Evolutionary conservation across 2,113 vertebrate genomes (phyloP).

Genomic region (Protobothrops mucrosquamatus): DNA sequence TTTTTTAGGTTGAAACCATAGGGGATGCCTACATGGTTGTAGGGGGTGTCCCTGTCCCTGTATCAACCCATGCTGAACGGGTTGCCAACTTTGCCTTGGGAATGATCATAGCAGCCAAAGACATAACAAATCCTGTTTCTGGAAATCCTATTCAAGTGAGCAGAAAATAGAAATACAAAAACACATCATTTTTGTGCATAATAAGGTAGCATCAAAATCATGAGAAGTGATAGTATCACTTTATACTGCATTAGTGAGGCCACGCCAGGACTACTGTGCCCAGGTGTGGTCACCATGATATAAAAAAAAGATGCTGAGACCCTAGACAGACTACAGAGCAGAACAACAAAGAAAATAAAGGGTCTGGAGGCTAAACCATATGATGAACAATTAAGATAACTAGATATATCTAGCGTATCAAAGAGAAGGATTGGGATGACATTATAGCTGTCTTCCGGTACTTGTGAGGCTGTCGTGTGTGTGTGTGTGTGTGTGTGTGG

Average conservation of each 20-base stretch:
- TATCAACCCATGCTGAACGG: conserved; percentile 72
- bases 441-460: neutral
- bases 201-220: neutral
- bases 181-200: neutral
- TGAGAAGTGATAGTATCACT: neutral
- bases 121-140: conserved; percentile 75
- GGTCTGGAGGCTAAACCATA: neutral
- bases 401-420: neutral
- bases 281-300: neutral
- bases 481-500: too few species aligned
- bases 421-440: neutral
- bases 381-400: neutral
- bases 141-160: conserved; percentile 74
- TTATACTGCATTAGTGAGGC: neutral
- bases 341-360: neutral
- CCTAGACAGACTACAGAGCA: neutral
- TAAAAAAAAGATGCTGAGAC: neutral
- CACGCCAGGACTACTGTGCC: neutral
- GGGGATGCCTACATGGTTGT: conserved; percentile 82
- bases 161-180: rapidly evolving
- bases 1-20: conserved; percentile 76
- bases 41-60: conserved; percentile 75
- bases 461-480: neutral
- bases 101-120: conserved; percentile 74
- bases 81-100: conserved; percentile 79